phyloP scores from a whole-genome alignment of 2,113 vertebrate genomes.

The Lates calcarifer region DNA sequence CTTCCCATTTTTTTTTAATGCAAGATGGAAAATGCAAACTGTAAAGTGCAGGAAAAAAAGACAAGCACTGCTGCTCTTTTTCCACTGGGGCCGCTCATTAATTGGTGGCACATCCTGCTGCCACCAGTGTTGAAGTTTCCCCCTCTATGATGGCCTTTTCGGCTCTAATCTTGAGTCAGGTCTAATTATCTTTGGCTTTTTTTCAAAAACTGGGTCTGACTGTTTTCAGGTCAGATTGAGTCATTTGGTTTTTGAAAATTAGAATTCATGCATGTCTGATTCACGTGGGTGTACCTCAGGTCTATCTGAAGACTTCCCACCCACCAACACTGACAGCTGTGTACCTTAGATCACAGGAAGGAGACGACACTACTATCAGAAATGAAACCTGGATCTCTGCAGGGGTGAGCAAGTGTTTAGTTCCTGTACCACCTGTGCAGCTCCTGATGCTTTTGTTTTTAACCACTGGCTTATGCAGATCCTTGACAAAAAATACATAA shows the following conservation, averaged over 20 bases:
- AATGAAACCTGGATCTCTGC: conserved; percentile 22
- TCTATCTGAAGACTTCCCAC: conserved; percentile 28
- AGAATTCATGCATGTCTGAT: conserved; percentile 2
- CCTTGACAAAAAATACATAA: background rate
- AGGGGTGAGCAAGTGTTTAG: conserved; percentile 4
- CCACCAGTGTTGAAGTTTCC: background rate
- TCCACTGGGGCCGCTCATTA: conserved; percentile 1
- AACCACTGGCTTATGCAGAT: background rate
- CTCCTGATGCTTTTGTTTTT: background rate
- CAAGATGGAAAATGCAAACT: conserved; percentile 5
- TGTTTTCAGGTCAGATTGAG: background rate
- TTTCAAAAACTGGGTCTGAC: background rate
- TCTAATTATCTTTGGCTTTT: conserved; percentile 31
- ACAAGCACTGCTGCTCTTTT: conserved; percentile 7
- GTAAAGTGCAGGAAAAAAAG: background rate
- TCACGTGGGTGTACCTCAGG: conserved; percentile 6
- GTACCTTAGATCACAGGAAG: conserved; percentile 3
- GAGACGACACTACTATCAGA: conserved; percentile 7
- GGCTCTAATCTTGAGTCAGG: conserved; percentile 28
- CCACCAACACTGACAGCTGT: conserved; percentile 8
- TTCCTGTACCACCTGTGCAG: background rate
- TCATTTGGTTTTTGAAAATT: conserved; percentile 25
- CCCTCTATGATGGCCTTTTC: background rate
- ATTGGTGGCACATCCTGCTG: conserved; percentile 1
- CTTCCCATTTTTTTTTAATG: conserved; percentile 4